Evolutionary conservation across 2,113 vertebrate genomes (phyloP).

Genomic region (Spilogale gracilis): DNA sequence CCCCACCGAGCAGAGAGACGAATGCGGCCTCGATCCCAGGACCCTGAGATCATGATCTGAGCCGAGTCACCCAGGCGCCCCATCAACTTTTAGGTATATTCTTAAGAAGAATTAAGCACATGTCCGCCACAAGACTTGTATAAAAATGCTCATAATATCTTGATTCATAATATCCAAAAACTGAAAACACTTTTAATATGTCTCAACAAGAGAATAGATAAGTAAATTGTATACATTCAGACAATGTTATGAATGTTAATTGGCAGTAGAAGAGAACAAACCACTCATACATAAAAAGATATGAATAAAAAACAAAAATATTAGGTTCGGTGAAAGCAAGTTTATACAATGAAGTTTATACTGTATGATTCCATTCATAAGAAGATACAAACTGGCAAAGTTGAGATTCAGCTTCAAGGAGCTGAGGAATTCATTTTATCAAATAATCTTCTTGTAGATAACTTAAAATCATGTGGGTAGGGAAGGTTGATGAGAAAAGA

Average conservation of each 20-base stretch:
- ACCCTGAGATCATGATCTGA: too few relatives aligned
- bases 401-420: neutral
- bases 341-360: neutral
- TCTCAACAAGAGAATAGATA: neutral
- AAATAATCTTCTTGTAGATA: neutral
- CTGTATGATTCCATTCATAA: neutral
- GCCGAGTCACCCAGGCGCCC: too few relatives aligned
- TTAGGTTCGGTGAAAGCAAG: neutral
- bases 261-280: neutral
- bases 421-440: neutral
- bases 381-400: neutral
- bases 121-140: neutral
- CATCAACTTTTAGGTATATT: neutral
- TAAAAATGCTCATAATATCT: neutral
- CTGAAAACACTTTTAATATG: neutral
- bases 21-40: too few relatives aligned
- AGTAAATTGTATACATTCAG: neutral
- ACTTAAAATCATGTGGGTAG: neutral
- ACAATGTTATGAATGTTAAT: neutral
- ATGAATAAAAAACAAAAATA: neutral
- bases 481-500: neutral
- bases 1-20: too few relatives aligned
- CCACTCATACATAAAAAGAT: neutral
- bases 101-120: neutral
- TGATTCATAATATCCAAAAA: neutral